Percentiles rank a stretch among this genome's conserved stretches.
Conservation (phyloP, 35 echinoderm and acorn worm species). For the Stichopus chloronotus region DNA sequence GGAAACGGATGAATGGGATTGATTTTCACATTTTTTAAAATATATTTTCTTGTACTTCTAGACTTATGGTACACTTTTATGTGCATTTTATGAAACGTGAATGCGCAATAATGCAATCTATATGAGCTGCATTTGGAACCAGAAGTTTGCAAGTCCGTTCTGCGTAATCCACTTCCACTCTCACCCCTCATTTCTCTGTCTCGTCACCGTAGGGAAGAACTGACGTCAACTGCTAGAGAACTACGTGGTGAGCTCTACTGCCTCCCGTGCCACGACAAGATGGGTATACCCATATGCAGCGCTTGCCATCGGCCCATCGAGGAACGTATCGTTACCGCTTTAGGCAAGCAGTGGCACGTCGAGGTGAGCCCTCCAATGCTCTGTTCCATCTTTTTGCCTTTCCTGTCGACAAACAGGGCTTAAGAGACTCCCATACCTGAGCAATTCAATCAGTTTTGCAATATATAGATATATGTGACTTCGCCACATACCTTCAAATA, state of each 20-base stretch:
- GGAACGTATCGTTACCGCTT: slow-evolving; percentile 91
- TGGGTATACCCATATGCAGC: slow-evolving; percentile 97
- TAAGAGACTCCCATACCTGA: not conserved
- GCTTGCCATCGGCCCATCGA: slow-evolving; percentile 98
- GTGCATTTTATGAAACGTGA: too few relatives aligned
- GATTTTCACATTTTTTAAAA: too few relatives aligned
- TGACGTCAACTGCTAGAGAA: slow-evolving; percentile 86
- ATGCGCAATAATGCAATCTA: too few relatives aligned
- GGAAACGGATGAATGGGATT: too few relatives aligned
- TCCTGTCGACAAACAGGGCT: too few relatives aligned
- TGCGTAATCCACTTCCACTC: too few relatives aligned
- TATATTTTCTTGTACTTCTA: too few relatives aligned
- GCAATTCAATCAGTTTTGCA: not conserved
- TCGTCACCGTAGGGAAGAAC: slow-evolving; percentile 74
- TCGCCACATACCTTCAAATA: too few relatives aligned
- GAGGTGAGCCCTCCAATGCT: slow-evolving; percentile 62
- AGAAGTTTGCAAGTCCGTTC: too few relatives aligned
- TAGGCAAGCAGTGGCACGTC: slow-evolving; percentile 98
- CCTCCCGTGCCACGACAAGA: slow-evolving; percentile 98
- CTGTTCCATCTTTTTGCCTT: not conserved
- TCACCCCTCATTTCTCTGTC: not conserved
- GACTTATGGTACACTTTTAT: too few relatives aligned
- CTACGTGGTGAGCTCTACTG: slow-evolving; percentile 95
- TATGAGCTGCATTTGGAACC: too few relatives aligned
- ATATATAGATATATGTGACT: not conserved